Conservation (phyloP, 2,113 vertebrate species). For the Mastomys natalensis region DNA sequence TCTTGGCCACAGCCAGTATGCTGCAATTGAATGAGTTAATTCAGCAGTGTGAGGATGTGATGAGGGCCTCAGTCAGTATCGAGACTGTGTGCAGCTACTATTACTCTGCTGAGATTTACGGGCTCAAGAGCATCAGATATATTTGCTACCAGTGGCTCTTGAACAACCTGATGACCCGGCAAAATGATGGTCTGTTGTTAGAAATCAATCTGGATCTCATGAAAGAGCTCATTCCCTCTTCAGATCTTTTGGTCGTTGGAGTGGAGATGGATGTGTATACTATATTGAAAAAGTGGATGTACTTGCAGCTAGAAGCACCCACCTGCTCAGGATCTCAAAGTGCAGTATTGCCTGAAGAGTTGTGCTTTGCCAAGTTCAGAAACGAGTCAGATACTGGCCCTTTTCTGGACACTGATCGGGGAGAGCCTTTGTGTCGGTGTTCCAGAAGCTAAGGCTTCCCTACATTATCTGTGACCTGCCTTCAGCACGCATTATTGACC, state of each 20-base stretch:
- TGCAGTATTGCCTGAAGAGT: not conserved
- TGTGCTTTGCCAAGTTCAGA: not conserved
- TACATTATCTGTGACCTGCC: constrained; percentile 44
- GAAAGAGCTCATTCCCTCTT: constrained; percentile 59
- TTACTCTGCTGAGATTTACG: constrained; percentile 38
- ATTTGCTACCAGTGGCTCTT: constrained; percentile 54
- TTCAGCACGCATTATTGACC: not conserved
- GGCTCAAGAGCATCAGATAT: not conserved
- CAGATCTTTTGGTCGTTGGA: constrained; percentile 59
- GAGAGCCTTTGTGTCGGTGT: constrained; percentile 43
- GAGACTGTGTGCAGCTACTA: constrained; percentile 45
- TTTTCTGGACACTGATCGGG: constrained; percentile 48
- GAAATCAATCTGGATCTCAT: constrained; percentile 48
- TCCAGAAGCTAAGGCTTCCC: constrained; percentile 47
- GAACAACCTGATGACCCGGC: constrained; percentile 52
- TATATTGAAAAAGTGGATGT: constrained; percentile 91
- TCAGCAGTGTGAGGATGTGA: not conserved
- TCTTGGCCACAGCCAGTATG: constrained; percentile 59
- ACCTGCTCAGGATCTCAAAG: not conserved
- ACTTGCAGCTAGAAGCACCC: constrained; percentile 29
- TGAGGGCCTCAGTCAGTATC: not conserved
- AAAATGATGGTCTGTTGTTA: not conserved
- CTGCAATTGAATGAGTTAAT: constrained; percentile 57
- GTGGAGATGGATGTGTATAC: constrained; percentile 82
- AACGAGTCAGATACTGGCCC: not conserved